Evolutionary conservation across 2,888 invertebrate species (phyloP).

Genomic region (Coenonympha arcania): DNA sequence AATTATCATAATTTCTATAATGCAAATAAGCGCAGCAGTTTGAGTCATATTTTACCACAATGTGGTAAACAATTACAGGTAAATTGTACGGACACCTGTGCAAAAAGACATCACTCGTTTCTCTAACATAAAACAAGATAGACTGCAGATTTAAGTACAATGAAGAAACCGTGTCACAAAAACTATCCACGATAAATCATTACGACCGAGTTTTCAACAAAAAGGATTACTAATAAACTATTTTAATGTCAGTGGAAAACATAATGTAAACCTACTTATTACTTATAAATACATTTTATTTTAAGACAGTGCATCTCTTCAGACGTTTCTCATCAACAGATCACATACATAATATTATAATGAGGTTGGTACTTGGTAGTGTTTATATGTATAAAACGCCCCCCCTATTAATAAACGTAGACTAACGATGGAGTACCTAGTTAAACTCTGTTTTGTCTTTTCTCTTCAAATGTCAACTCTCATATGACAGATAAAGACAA

Average conservation of each 20-base stretch:
- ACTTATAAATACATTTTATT: slow-evolving; percentile 4
- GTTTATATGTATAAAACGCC: neutral
- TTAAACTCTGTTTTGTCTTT: no score
- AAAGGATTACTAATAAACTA: slow-evolving; percentile 13
- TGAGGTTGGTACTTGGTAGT: no score
- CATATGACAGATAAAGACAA: no score
- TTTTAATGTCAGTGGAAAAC: slow-evolving; percentile 13
- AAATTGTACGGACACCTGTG: slow-evolving; percentile 17
- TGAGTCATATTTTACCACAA: slow-evolving; percentile 7
- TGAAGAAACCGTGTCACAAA: slow-evolving; percentile 17
- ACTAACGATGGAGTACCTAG: no score
- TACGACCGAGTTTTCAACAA: slow-evolving; percentile 11
- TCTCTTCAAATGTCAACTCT: no score
- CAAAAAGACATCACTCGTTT: slow-evolving; percentile 13
- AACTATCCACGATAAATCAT: slow-evolving; percentile 15
- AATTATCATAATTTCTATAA: slow-evolving; percentile 5
- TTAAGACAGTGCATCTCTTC: slow-evolving; percentile 6
- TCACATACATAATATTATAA: neutral
- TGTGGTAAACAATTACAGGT: slow-evolving; percentile 11
- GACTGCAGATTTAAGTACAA: neutral
- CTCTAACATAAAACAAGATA: slow-evolving; percentile 14
- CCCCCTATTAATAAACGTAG: no score
- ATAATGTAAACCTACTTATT: neutral
- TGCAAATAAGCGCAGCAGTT: slow-evolving; percentile 1
- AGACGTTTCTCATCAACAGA: neutral